These are phyloP conservation scores for Pogoniulus pusillus DNA, from an alignment of 2,797 vertebrate species.

Conservation along the genomic window DNA sequence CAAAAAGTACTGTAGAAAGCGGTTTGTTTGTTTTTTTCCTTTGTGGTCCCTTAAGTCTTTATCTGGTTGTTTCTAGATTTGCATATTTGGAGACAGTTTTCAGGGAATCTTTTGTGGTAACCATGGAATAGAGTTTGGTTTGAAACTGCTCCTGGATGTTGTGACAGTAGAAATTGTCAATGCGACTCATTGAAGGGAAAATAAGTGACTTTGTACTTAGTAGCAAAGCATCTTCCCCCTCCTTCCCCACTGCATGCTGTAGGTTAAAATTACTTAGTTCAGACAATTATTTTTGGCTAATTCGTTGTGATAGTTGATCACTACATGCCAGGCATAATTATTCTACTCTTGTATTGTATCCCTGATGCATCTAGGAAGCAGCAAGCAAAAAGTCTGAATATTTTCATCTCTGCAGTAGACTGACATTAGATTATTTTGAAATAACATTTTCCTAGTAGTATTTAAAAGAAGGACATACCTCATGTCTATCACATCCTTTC, in stretches of 20 bases:
- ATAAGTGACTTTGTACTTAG: background rate
- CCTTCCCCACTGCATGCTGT: background rate
- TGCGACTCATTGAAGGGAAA: background rate
- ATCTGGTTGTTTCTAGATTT: background rate
- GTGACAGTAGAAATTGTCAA: background rate
- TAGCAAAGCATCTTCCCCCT: background rate
- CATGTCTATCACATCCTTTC: background rate
- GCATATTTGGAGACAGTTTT: background rate
- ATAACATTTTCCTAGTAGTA: background rate
- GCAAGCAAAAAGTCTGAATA: background rate
- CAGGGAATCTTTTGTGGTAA: background rate
- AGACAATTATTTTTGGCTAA: background rate
- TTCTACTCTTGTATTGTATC: background rate
- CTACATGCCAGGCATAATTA: background rate
- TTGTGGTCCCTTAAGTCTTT: background rate
- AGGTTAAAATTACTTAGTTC: background rate
- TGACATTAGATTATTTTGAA: background rate
- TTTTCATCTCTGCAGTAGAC: background rate
- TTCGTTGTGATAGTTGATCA: background rate
- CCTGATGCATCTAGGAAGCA: background rate
- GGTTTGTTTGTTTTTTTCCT: background rate
- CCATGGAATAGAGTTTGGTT: background rate
- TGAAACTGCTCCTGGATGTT: background rate
- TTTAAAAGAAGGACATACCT: background rate
- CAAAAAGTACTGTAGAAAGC: background rate